Evolutionary conservation across 2,888 invertebrate species (phyloP).

Genomic region (Alloplasta piceator): DNA sequence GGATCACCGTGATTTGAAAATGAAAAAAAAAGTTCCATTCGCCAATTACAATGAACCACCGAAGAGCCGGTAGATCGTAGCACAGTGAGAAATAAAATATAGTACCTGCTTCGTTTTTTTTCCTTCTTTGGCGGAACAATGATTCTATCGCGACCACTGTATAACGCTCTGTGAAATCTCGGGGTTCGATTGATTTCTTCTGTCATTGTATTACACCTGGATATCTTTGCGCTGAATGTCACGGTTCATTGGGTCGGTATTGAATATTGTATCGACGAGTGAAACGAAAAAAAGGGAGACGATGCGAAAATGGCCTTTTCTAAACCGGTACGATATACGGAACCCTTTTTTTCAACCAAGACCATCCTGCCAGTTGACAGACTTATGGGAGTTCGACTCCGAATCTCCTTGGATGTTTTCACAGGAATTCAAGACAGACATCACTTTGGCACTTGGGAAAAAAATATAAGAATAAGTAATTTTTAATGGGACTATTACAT

Average conservation of each 20-base stretch:
- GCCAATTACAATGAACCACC: conserved; percentile 65
- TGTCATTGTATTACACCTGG: conserved; percentile 60
- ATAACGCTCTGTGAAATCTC: conserved; percentile 42
- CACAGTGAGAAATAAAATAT: conserved; percentile 56
- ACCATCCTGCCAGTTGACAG: no score
- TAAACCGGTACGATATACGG: conserved; percentile 30
- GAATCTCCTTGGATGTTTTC: no score
- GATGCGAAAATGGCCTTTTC: conserved; percentile 29
- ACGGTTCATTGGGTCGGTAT: conserved; percentile 51
- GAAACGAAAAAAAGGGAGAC: conserved; percentile 29
- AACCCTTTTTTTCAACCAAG: conserved; percentile 30
- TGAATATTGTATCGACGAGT: conserved; percentile 59
- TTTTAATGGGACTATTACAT: no score
- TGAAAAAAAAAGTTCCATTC: conserved; percentile 65
- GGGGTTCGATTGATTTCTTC: conserved; percentile 71
- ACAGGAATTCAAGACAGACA: no score
- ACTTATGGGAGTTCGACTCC: no score
- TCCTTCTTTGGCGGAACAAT: conserved; percentile 62
- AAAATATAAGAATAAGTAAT: no score
- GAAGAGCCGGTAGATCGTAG: conserved; percentile 19
- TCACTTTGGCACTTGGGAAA: no score
- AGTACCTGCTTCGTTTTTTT: conserved; percentile 58
- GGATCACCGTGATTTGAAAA: conserved; percentile 54
- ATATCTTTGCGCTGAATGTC: conserved; percentile 39
- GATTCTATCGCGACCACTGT: conserved; percentile 70